Base-by-base conservation (phyloP, 2,888 invertebrate species). In the Orthosia gothica region DNA sequence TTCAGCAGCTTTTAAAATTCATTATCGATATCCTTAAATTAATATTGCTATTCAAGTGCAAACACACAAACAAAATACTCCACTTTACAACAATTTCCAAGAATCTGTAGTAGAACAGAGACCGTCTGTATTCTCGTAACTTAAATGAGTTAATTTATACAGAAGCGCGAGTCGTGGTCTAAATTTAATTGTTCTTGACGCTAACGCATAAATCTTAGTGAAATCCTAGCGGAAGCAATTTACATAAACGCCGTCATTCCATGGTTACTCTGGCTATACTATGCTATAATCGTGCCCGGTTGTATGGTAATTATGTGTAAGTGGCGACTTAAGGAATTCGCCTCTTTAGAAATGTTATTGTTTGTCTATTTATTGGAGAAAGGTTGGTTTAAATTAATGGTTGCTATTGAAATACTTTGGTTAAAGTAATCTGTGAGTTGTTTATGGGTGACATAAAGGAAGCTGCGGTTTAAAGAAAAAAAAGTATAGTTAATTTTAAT, bases 151-250 rank as follows among this genome's bases (percentile, higher is more conserved):
- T 94, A 95, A 95, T 95, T 94, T 94, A 95, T 94, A 91, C 93
- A 90, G 87, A 91, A 91, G 89, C 90, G 90, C 91, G 91, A 91
- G 89, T 92, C 92, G 90, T 89, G 90, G 92, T 93, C 92, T 92
- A 93, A 94, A 95, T 95, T 95, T 95, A 95, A 96, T 95, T 95
- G 94, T 95, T 95, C 93, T 91, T 93, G 94, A 94, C 93, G 91
- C 87, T 90, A 88, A 93, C 90, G 91, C 93, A 94, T 95, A 94
- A 95, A 95, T 95, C 95, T 93, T 90, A 82, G 91, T 89, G 91
- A 93, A 94, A 95, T 94, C 93, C 93, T 92, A 88, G 93, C 93
- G 95, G 94, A 95, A 95, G 93, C 92, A 89, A 95, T 95, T 95
- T 95, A 94, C 95, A 95, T 95, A 95, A 95, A 94, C 88, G 93